These are phyloP conservation scores for Centropyge bicolor DNA, from an alignment of 2,797 vertebrate species.

Conservation along the genomic window DNA sequence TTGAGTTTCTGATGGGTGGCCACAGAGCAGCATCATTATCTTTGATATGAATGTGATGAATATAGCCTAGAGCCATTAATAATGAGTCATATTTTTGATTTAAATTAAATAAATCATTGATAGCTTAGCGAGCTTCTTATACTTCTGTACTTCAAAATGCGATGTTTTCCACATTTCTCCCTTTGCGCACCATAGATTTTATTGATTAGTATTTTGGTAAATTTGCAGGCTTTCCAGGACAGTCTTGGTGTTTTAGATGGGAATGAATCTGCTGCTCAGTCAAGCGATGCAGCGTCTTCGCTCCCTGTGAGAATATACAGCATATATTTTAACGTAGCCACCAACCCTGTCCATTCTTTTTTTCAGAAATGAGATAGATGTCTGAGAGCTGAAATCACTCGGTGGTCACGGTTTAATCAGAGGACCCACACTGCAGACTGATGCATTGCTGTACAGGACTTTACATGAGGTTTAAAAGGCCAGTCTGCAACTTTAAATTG, in stretches of 20 bases:
- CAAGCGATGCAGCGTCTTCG: conserved; percentile 20
- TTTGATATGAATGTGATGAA: conserved; percentile 31
- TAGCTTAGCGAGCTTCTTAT: neutral
- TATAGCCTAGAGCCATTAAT: conserved; percentile 1
- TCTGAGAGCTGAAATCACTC: conserved; percentile 33
- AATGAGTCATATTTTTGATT: conserved; percentile 9
- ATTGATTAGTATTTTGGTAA: neutral
- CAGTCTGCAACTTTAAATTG: conserved; percentile 65
- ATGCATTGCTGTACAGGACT: conserved; percentile 22
- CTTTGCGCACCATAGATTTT: conserved; percentile 13
- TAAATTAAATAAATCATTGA: conserved; percentile 24
- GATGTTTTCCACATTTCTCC: conserved; percentile 10
- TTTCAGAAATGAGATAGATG: conserved; percentile 27
- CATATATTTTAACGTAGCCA: conserved; percentile 40
- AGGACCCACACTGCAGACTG: conserved; percentile 14
- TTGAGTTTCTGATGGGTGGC: conserved; percentile 4
- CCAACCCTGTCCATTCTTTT: conserved; percentile 1
- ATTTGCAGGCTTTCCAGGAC: conserved; percentile 1
- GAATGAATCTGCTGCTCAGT: conserved; percentile 44
- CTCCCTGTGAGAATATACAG: conserved; percentile 34
- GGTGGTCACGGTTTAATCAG: conserved; percentile 56
- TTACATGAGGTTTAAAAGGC: conserved; percentile 42
- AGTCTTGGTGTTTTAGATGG: conserved; percentile 12
- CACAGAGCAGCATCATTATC: conserved; percentile 39
- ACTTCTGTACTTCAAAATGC: conserved; percentile 14